Evolutionary conservation across 2,797 vertebrate genomes (phyloP).

Genomic region (Takifugu rubripes): DNA sequence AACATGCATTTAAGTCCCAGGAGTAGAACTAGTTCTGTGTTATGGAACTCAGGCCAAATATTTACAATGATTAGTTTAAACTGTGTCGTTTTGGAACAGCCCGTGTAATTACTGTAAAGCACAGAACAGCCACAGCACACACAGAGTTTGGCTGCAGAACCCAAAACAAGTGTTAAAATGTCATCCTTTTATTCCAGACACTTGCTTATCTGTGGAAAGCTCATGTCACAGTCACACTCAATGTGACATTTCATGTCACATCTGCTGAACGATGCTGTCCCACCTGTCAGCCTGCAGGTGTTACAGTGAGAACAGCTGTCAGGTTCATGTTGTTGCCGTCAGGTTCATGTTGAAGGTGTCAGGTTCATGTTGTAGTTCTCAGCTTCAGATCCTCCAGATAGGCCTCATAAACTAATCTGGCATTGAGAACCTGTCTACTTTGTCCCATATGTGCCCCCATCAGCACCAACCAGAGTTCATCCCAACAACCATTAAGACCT

Average conservation of each 20-base stretch:
- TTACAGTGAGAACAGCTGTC: slow-evolving; percentile 20
- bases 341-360: no score
- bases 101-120: slow-evolving; percentile 38
- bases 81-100: slow-evolving; percentile 36
- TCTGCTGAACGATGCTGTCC: slow-evolving; percentile 20
- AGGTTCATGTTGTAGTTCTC: no score
- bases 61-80: slow-evolving; percentile 34
- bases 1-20: neutral
- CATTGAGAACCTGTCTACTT: no score
- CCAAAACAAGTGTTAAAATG: slow-evolving; percentile 32
- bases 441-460: no score
- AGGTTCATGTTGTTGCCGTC: slow-evolving; percentile 13
- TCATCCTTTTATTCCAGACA: slow-evolving; percentile 25
- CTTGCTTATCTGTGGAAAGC: slow-evolving; percentile 6
- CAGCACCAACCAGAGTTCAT: no score
- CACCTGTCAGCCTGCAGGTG: slow-evolving; percentile 33
- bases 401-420: no score
- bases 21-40: slow-evolving; percentile 36
- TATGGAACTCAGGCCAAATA: slow-evolving; percentile 65
- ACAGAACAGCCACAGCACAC: neutral
- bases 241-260: slow-evolving; percentile 43
- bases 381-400: no score
- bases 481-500: no score
- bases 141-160: slow-evolving; percentile 21
- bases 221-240: slow-evolving; percentile 22